Conservation (phyloP, 2,888 invertebrate genomes). For the Antheraea assamensis region DNA sequence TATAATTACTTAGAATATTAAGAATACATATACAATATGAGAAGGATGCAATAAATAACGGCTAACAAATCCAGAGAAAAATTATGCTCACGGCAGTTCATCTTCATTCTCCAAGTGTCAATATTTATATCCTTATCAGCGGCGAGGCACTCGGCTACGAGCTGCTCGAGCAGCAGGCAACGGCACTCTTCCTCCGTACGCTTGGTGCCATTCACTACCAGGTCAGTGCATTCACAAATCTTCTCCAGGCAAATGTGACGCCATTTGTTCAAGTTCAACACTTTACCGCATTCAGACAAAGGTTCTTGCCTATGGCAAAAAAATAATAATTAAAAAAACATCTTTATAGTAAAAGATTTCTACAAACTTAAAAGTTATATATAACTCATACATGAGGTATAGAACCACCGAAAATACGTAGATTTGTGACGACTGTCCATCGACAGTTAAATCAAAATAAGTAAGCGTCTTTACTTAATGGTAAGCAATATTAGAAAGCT, state of each 20-base stretch:
- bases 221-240: constrained; percentile 87
- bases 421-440: too few species aligned
- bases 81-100: constrained; percentile 85
- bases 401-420: too few species aligned
- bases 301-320: constrained; percentile 79
- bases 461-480: too few species aligned
- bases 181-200: constrained; percentile 79
- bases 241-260: constrained; percentile 88
- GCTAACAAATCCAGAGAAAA: not conserved
- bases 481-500: too few species aligned
- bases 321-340: too few species aligned
- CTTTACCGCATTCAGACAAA: constrained; percentile 84
- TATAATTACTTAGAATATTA: too few species aligned
- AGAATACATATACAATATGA: too few species aligned
- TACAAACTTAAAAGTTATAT: too few species aligned
- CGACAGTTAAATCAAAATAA: too few species aligned
- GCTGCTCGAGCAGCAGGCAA: constrained; percentile 86
- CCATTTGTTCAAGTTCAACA: constrained; percentile 86
- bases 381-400: too few species aligned
- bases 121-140: constrained; percentile 84
- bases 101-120: constrained; percentile 86
- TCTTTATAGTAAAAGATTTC: too few species aligned
- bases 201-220: constrained; percentile 68
- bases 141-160: constrained; percentile 88
- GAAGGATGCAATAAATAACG: too few species aligned